Evolutionary conservation across 2,113 vertebrate species (phyloP).

Genomic region (Myotis lucifugus): DNA sequence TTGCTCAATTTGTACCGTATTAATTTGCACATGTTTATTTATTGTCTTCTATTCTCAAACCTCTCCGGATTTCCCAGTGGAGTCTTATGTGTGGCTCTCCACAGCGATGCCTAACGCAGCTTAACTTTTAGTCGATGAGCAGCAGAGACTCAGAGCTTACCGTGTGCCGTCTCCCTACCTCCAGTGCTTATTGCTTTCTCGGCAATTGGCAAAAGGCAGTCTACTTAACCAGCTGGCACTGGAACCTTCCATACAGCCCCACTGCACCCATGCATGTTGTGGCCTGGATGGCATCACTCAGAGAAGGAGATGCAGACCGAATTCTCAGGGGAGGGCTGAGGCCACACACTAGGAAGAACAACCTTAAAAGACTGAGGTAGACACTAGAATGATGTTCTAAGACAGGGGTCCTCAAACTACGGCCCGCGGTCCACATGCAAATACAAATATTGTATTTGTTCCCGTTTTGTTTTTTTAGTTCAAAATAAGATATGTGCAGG

Average conservation of each 20-base stretch:
- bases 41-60: not conserved
- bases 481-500: too few species aligned
- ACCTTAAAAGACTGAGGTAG: not conserved
- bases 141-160: not conserved
- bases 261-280: not conserved
- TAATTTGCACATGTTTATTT: constrained; percentile 51
- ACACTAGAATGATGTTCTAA: not conserved
- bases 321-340: not conserved
- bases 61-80: not conserved
- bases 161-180: rapidly evolving
- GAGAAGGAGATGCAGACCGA: not conserved
- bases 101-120: not conserved
- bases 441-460: too few species aligned
- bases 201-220: not conserved
- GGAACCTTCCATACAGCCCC: not conserved
- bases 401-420: too few species aligned
- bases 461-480: too few species aligned
- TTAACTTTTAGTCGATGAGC: not conserved
- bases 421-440: too few species aligned
- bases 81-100: not conserved
- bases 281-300: not conserved
- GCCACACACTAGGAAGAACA: not conserved
- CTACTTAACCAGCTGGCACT: not conserved
- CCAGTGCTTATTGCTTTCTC: not conserved
- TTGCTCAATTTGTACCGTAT: constrained; percentile 51